phyloP scores from a whole-genome alignment of 2,888 invertebrate genomes.

The Eurois occulta region DNA sequence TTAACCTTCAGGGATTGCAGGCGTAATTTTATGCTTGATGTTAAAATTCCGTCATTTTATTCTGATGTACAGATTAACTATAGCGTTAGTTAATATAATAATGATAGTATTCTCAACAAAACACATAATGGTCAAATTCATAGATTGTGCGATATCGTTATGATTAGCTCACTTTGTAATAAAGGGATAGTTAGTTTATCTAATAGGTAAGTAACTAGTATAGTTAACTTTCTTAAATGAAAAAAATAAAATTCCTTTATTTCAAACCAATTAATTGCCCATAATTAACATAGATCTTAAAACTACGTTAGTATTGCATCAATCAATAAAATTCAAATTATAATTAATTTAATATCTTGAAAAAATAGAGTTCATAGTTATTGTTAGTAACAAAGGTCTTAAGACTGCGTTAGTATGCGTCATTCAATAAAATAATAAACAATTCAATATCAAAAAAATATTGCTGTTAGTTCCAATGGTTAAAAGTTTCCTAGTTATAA shows the following conservation, averaged over 20 bases:
- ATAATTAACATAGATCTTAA: no score
- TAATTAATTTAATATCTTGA: not conserved
- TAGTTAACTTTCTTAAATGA: not conserved
- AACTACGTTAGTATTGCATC: not conserved
- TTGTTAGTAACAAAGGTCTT: no score
- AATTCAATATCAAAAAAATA: no score
- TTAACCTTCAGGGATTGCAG: no score
- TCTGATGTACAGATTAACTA: constrained; percentile 21
- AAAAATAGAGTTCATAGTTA: no score
- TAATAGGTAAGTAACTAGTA: not conserved
- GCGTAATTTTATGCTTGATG: constrained; percentile 3
- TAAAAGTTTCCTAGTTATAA: not conserved
- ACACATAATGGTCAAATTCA: not conserved
- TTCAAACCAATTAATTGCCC: no score
- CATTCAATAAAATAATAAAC: no score
- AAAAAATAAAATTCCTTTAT: no score
- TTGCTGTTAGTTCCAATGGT: no score
- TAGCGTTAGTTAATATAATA: constrained; percentile 12
- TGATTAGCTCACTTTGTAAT: not conserved
- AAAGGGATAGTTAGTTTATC: constrained; percentile 2
- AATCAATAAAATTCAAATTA: not conserved
- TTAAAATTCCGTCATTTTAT: constrained; percentile 32
- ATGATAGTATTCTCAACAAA: not conserved
- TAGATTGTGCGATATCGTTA: not conserved
- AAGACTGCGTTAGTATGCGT: no score